Conservation (phyloP, 1,140 invertebrate genomes). For the Drosophila simulans region DNA sequence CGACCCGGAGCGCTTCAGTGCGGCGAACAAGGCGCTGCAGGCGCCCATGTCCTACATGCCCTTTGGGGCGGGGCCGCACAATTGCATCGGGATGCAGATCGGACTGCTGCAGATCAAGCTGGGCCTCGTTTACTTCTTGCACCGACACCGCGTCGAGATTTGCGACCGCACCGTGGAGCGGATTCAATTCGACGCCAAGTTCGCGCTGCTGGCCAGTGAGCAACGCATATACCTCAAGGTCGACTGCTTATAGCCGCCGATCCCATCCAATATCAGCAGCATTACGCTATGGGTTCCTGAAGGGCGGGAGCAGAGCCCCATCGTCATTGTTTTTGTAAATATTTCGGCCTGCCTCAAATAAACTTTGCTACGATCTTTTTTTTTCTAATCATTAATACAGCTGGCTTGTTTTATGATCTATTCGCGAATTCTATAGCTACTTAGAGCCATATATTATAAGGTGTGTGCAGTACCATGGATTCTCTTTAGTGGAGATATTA, state of each 20-base stretch:
- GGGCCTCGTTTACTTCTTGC: constrained; percentile 81
- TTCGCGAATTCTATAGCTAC: no score
- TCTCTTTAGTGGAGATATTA: no score
- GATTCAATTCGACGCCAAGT: constrained; percentile 72
- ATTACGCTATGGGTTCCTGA: constrained; percentile 14
- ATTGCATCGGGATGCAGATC: constrained; percentile 87
- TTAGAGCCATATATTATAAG: no score
- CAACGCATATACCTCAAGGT: constrained; percentile 78
- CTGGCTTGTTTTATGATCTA: background rate
- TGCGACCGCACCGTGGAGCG: constrained; percentile 73
- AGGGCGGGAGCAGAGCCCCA: constrained; percentile 22
- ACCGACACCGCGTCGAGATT: constrained; percentile 72
- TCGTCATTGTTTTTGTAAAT: constrained; percentile 46
- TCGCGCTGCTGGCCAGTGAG: constrained; percentile 72
- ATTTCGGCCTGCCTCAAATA: constrained; percentile 50
- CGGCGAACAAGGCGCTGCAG: constrained; percentile 64
- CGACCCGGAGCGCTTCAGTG: constrained; percentile 80
- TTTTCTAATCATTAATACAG: constrained; percentile 15
- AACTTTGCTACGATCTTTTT: constrained; percentile 53
- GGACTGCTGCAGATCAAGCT: constrained; percentile 85
- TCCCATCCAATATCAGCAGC: constrained; percentile 15
- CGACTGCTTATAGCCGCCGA: constrained; percentile 65
- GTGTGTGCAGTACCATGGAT: no score
- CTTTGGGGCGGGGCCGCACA: constrained; percentile 88
- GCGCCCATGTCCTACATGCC: constrained; percentile 86